Conservation (phyloP, 2,113 vertebrate species). For the Cyanocitta stelleri region DNA sequence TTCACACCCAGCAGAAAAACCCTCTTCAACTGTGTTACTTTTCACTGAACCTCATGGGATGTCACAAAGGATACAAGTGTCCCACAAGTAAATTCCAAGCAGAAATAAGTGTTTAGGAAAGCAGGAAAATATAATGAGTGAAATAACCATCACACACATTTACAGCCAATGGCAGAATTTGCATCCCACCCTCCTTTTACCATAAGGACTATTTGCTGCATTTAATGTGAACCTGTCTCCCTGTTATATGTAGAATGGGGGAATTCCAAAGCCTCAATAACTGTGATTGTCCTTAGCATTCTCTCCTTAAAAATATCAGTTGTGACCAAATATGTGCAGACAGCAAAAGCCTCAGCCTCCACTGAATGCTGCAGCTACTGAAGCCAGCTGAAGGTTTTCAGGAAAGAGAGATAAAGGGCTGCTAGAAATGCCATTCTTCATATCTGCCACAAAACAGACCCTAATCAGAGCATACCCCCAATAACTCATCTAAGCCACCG, state of each 20-base stretch:
- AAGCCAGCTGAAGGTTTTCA: background rate
- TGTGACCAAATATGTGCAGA: background rate
- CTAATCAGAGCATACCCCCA: background rate
- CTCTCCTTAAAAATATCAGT: background rate
- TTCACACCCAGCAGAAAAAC: background rate
- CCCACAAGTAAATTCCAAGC: background rate
- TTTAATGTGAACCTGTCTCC: background rate
- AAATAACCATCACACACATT: background rate
- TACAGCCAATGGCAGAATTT: background rate
- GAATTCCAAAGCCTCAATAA: background rate
- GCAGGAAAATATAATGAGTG: background rate
- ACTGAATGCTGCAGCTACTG: background rate
- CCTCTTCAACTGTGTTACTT: background rate
- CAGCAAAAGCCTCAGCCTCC: background rate
- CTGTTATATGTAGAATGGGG: rapidly evolving
- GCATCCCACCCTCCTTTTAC: background rate
- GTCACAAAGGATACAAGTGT: background rate
- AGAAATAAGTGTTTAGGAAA: background rate
- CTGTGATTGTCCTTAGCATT: background rate
- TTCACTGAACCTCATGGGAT: background rate
- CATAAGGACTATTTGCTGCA: background rate
- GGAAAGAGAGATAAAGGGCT: background rate
- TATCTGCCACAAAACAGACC: background rate
- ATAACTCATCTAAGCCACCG: background rate
- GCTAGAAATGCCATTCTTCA: background rate